Conservation (phyloP, 2,888 invertebrate genomes). For the Dysmachus trigonus region DNA sequence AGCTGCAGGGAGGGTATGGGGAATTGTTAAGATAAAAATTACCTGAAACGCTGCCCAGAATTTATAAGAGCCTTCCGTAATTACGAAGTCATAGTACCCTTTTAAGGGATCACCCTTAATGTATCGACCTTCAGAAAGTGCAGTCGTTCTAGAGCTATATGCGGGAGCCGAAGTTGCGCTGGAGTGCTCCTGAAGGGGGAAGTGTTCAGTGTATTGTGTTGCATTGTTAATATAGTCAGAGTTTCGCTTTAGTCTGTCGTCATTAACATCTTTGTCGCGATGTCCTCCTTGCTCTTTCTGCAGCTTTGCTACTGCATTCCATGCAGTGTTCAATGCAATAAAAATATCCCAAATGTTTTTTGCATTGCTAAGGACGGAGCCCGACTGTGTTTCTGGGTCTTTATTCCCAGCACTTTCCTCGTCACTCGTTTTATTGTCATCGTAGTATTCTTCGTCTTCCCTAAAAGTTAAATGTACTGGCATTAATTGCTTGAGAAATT, state of each 20-base stretch:
- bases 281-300: background rate
- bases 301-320: slow-evolving; percentile 55
- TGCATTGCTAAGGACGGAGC: slow-evolving; percentile 54
- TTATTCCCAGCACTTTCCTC: background rate
- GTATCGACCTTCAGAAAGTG: slow-evolving; percentile 61
- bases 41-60: slow-evolving; percentile 91
- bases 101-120: slow-evolving; percentile 75
- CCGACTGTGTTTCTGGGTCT: background rate
- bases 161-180: background rate
- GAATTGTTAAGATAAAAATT: slow-evolving; percentile 51
- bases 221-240: background rate
- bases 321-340: slow-evolving; percentile 57
- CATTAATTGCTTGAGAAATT: slow-evolving; percentile 2
- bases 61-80: slow-evolving; percentile 88
- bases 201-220: background rate
- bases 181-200: background rate
- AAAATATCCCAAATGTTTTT: slow-evolving; percentile 61
- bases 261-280: background rate
- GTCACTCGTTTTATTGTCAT: slow-evolving; percentile 15
- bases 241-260: background rate
- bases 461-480: slow-evolving; percentile 13
- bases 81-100: slow-evolving; percentile 86
- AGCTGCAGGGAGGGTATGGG: too few relatives aligned
- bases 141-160: slow-evolving; percentile 46
- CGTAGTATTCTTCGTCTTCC: background rate